Conservation (phyloP, 2,888 invertebrate genomes). For the Gastrophysa polygoni region DNA sequence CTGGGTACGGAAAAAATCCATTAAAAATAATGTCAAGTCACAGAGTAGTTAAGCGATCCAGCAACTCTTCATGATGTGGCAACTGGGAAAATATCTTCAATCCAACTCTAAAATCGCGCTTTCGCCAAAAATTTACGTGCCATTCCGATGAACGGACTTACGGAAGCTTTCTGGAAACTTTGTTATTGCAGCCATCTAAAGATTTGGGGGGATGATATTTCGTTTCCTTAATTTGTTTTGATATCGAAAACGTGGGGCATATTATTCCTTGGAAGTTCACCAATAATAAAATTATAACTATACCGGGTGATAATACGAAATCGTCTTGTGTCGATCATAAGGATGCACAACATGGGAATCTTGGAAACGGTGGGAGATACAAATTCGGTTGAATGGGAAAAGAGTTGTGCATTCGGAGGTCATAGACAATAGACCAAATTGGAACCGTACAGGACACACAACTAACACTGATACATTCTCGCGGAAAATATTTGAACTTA, state of each 20-base stretch:
- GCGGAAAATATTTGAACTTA: too few relatives aligned
- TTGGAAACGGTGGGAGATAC: too few relatives aligned
- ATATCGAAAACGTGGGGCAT: background rate
- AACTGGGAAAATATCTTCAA: constrained; percentile 2
- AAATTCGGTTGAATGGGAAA: too few relatives aligned
- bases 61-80: constrained; percentile 2
- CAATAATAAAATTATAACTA: too few relatives aligned
- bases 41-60: constrained; percentile 1
- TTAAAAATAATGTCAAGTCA: constrained; percentile 10
- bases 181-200: constrained; percentile 2
- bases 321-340: too few relatives aligned
- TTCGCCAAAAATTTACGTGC: background rate
- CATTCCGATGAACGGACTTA: background rate
- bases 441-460: too few relatives aligned
- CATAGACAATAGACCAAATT: too few relatives aligned
- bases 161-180: background rate
- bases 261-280: background rate
- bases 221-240: background rate
- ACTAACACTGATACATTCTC: too few relatives aligned
- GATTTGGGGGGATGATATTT: background rate
- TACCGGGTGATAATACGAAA: too few relatives aligned
- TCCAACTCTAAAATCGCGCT: constrained; percentile 8
- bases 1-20: constrained; percentile 10
- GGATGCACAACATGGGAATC: too few relatives aligned
- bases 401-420: too few relatives aligned